These are phyloP conservation scores for Eupithecia centaureata DNA, from an alignment of 2,888 invertebrate genomes.

Conservation along the genomic window DNA sequence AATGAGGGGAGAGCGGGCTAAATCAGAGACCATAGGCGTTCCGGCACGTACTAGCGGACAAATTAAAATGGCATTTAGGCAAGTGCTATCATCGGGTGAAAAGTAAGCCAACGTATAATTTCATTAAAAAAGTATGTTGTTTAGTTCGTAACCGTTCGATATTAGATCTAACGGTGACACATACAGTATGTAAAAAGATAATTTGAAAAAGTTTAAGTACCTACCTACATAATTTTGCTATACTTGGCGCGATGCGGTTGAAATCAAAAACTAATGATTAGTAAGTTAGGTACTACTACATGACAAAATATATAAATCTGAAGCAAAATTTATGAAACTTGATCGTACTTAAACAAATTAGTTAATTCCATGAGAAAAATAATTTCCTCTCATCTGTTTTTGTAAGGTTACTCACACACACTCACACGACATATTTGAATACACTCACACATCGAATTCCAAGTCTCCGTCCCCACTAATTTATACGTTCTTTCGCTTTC, in stretches of 20 bases:
- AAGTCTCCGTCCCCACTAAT: slow-evolving; percentile 82
- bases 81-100: slow-evolving; percentile 17
- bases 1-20: slow-evolving; percentile 71
- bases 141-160: too few relatives aligned
- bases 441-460: slow-evolving; percentile 60
- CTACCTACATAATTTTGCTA: neutral
- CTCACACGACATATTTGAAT: slow-evolving; percentile 41
- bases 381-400: slow-evolving; percentile 15
- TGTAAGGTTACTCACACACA: slow-evolving; percentile 39
- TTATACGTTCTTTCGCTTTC: slow-evolving; percentile 85
- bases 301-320: neutral
- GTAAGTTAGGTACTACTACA: too few relatives aligned
- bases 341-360: neutral
- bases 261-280: neutral
- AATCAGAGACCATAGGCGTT: slow-evolving; percentile 58
- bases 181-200: too few relatives aligned
- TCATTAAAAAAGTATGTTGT: neutral
- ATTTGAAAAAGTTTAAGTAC: too few relatives aligned
- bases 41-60: slow-evolving; percentile 61
- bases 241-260: neutral
- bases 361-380: slow-evolving; percentile 1
- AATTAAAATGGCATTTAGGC: slow-evolving; percentile 43
- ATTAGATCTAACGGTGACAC: too few relatives aligned
- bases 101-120: slow-evolving; percentile 9
- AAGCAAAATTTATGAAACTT: neutral